These are phyloP conservation scores for Mongoloraphidia duomilia DNA, from an alignment of 2,888 invertebrate genomes.

Conservation along the genomic window DNA sequence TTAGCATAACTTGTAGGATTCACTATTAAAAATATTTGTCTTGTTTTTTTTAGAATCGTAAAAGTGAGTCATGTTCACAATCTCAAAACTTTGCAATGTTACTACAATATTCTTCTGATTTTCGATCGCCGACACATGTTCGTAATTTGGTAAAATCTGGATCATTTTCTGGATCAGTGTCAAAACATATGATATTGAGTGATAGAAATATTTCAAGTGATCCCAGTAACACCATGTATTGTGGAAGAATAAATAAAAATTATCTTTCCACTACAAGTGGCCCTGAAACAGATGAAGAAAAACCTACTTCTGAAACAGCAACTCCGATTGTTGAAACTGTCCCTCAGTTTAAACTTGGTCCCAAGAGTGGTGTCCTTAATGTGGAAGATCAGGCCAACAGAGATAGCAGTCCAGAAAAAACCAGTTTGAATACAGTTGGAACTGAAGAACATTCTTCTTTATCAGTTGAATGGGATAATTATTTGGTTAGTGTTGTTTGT, in stretches of 20 bases:
- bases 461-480: constrained; percentile 92
- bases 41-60: constrained; percentile 27
- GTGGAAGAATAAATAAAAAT: constrained; percentile 31
- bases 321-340: constrained; percentile 18
- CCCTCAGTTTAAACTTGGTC: constrained; percentile 53
- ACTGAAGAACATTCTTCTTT: constrained; percentile 65
- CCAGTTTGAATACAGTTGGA: constrained; percentile 43
- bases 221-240: constrained; percentile 42
- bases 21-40: too few relatives aligned
- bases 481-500: constrained; percentile 49
- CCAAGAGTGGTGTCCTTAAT: constrained; percentile 23
- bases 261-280: constrained; percentile 47
- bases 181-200: constrained; percentile 37
- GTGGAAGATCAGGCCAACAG: constrained; percentile 21
- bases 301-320: constrained; percentile 23
- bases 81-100: constrained; percentile 4
- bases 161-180: constrained; percentile 50
- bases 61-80: constrained; percentile 44
- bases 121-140: constrained; percentile 7
- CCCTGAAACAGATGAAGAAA: constrained; percentile 53
- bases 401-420: constrained; percentile 31
- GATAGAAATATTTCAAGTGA: constrained; percentile 46
- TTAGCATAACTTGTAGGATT: too few relatives aligned
- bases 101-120: neutral
- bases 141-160: constrained; percentile 54